Evolutionary conservation across 2,797 vertebrate species (phyloP), one percentile per base, ranked within the genome.

Genomic region (Anguilla pacifica): DNA sequence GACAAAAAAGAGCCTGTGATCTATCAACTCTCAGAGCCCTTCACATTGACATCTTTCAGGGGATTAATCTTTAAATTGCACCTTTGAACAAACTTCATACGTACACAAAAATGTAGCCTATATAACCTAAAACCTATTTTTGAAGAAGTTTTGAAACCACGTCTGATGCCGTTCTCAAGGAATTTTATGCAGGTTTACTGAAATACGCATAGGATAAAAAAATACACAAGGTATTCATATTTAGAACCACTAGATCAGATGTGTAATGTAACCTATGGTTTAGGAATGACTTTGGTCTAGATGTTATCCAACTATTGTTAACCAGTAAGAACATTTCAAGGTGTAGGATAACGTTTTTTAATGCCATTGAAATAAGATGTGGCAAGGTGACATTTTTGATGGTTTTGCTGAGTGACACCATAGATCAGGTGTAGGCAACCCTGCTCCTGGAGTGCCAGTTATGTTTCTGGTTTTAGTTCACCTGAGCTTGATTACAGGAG

Each of bases 11-110:
- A 79, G 51, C 49, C n/a, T 57, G 70, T 57, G 49, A 79, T 77
- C 85, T 31, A 86, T 86, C 51, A 77, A 77, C 67, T 86, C 85
- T 57, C 9, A 7, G 15, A 39, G 22, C 19, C 39, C 13, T 77
- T 79, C 1, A 79, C 79, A 77, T 39, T 74, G 70, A 28, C 67
- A 77, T 77, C 85, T 86, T 77, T 86, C 70, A 77, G 57, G 46
- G 15, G 11, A 77, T 6, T 86, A 57, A 79, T 86, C 70, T 55
- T 10, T 57, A 77, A 79, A 86, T 77, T 57, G 49, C 67, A 55
- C 70, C 35, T 79, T 31, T 77, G n/a, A 77, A 77, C n/a, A 28
- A 25, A n/a, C 46, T 55, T 67, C 1, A 22, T 31, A 22, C 35
- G 22, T 43, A 13, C 28, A 25, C 15, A 25, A 87, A 53, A 70